phyloP scores from a whole-genome alignment of 2,797 vertebrate species.

The Malurus splendens region DNA sequence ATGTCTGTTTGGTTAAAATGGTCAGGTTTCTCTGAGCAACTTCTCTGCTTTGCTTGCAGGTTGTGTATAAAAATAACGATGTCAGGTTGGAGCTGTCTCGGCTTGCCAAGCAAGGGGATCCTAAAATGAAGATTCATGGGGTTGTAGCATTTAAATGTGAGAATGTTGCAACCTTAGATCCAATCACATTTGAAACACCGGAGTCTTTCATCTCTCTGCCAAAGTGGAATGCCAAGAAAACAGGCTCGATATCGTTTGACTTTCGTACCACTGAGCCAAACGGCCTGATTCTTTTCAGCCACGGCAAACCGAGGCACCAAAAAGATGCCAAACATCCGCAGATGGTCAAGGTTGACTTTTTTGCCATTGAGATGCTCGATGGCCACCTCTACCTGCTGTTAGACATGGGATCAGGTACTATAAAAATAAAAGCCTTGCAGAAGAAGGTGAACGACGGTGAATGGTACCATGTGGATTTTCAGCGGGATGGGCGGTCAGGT shows the following conservation, averaged over 20 bases:
- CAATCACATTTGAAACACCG: slow-evolving; percentile 96
- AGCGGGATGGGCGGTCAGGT: slow-evolving; percentile 95
- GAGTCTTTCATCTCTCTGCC: slow-evolving; percentile 92
- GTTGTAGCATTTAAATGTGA: slow-evolving; percentile 97
- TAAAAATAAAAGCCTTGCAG: slow-evolving; percentile 91
- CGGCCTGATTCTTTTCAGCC: slow-evolving; percentile 94
- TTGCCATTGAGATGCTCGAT: slow-evolving; percentile 97
- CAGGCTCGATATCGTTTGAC: slow-evolving; percentile 97
- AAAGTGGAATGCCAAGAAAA: slow-evolving; percentile 98
- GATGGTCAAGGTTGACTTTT: slow-evolving; percentile 94
- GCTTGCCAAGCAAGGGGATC: slow-evolving; percentile 89
- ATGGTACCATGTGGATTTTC: slow-evolving; percentile 98
- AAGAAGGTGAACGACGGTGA: slow-evolving; percentile 98
- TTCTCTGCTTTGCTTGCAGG: slow-evolving; percentile 73
- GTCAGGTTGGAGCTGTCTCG: slow-evolving; percentile 92
- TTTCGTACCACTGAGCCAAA: slow-evolving; percentile 98
- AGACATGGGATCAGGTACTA: slow-evolving; percentile 97
- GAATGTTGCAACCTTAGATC: slow-evolving; percentile 94
- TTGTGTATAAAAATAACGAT: slow-evolving; percentile 98
- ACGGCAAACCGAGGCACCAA: slow-evolving; percentile 90
- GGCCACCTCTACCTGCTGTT: slow-evolving; percentile 93
- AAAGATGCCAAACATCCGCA: slow-evolving; percentile 91
- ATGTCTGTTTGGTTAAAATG: background rate
- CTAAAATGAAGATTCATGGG: slow-evolving; percentile 95
- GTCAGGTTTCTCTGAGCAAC: background rate